These are phyloP conservation scores for Akabosia matsudoensis DNA, from an alignment of 1,140 invertebrate genomes.

Conservation along the genomic window DNA sequence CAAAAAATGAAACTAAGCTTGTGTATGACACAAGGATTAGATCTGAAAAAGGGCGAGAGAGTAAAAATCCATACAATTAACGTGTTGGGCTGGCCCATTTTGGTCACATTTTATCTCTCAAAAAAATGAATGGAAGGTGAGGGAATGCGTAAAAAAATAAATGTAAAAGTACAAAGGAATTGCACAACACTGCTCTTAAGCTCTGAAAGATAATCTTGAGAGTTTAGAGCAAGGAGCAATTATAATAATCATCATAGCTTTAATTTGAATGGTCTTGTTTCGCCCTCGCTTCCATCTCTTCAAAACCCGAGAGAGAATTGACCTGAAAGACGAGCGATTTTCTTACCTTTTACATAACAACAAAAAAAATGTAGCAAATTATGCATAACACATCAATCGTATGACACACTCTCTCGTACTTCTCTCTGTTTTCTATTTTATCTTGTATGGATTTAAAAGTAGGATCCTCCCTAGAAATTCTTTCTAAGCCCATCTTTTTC, in stretches of 20 bases:
- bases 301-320: neutral
- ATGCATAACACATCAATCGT: neutral
- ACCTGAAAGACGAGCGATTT: neutral
- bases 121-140: no score
- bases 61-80: no score
- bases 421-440: no score
- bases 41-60: no score
- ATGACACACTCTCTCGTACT: neutral
- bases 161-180: neutral
- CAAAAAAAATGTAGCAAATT: neutral
- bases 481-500: neutral
- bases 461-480: slow-evolving; percentile 7
- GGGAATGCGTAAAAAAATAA: no score
- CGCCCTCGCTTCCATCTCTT: no score
- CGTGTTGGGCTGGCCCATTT: no score
- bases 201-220: no score
- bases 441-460: neutral
- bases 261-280: neutral
- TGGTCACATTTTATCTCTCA: no score
- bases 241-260: neutral
- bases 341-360: neutral
- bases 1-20: no score
- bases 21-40: no score
- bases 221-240: neutral
- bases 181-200: neutral